Conservation (phyloP, 2,113 vertebrate species). For the Serinus canaria region DNA sequence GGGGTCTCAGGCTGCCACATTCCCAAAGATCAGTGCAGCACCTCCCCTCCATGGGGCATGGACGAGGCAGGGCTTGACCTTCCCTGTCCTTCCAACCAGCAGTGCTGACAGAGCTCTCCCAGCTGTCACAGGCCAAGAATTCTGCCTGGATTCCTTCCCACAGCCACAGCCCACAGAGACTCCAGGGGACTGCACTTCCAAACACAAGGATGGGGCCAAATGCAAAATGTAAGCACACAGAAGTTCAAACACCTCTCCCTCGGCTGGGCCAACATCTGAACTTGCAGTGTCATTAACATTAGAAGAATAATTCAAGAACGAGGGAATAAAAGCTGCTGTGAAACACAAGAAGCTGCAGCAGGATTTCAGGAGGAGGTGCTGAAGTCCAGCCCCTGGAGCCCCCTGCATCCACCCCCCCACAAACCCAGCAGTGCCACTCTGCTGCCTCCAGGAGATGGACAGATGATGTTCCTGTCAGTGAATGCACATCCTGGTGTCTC, state of each 20-base stretch:
- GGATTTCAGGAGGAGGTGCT: neutral
- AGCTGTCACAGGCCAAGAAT: neutral
- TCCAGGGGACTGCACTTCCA: neutral
- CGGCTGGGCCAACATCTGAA: neutral
- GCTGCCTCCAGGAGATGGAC: neutral
- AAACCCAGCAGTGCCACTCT: neutral
- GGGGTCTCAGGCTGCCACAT: neutral
- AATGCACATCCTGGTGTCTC: conserved; percentile 33
- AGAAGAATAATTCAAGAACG: neutral
- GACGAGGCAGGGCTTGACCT: neutral
- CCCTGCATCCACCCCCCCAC: neutral
- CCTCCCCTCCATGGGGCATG: accelerated
- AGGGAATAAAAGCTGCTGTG: neutral
- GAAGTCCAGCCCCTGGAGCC: neutral
- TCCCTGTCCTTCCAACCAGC: neutral
- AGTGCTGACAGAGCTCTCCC: neutral
- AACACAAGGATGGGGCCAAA: neutral
- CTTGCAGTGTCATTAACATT: neutral
- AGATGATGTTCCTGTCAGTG: conserved; percentile 23
- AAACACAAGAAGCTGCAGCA: neutral
- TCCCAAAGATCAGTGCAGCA: neutral
- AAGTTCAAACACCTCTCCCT: neutral
- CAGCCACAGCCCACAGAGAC: neutral
- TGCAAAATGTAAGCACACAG: accelerated
- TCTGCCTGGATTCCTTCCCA: neutral